Evolutionary conservation across 1,140 invertebrate genomes (phyloP).

Genomic region (Cotesia typhae): DNA sequence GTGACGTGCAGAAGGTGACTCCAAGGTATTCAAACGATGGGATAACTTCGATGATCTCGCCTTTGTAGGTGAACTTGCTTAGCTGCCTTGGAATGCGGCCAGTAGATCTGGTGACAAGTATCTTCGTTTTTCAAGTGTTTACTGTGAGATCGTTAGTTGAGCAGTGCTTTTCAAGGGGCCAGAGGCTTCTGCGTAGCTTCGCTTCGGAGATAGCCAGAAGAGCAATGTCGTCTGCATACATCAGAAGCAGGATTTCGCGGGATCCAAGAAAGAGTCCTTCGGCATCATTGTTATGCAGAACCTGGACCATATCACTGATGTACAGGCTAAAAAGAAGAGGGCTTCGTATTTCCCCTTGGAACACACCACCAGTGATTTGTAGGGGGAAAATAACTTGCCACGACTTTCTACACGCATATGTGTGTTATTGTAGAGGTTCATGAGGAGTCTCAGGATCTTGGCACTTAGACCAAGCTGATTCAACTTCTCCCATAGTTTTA

Average conservation of each 20-base stretch:
- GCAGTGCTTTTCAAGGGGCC: conserved; percentile 31
- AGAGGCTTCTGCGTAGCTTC: conserved; percentile 24
- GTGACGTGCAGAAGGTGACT: conserved; percentile 21
- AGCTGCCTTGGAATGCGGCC: conserved; percentile 23
- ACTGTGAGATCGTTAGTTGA: conserved; percentile 22
- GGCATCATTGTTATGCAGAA: not conserved
- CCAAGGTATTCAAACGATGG: conserved; percentile 35
- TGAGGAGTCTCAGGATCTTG: conserved; percentile 9
- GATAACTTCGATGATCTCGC: conserved; percentile 30
- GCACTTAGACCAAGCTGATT: conserved; percentile 14
- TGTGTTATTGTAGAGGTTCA: conserved; percentile 2
- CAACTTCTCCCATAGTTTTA: conserved; percentile 7
- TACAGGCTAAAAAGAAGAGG: conserved; percentile 25
- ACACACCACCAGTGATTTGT: conserved; percentile 3
- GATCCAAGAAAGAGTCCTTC: not conserved
- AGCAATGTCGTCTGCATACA: conserved; percentile 41
- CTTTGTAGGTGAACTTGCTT: conserved; percentile 20
- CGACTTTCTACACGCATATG: not conserved
- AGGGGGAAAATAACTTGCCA: not conserved
- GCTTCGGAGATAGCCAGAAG: conserved; percentile 19
- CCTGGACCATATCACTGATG: not conserved
- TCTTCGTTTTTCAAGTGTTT: conserved; percentile 39
- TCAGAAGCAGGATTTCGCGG: conserved; percentile 29
- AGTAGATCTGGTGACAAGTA: conserved; percentile 33
- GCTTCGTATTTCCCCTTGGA: not conserved